Evolutionary conservation across 2,888 invertebrate species (phyloP).

Genomic region (Drosophila incognita): DNA sequence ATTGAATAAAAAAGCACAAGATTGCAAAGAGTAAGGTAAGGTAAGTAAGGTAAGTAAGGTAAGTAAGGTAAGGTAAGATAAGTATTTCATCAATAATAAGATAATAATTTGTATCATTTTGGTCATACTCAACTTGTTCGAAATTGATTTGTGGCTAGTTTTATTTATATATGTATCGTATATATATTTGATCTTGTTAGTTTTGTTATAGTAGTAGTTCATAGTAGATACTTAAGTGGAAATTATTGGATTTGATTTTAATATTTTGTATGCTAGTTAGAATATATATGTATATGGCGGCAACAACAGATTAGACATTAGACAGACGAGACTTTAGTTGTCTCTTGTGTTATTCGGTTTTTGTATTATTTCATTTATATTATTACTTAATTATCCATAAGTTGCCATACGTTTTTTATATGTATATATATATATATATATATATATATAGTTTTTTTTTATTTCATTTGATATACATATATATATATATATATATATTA

Average conservation of each 20-base stretch:
- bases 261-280: conserved; percentile 55
- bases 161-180: neutral
- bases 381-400: conserved; percentile 59
- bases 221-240: conserved; percentile 45
- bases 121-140: conserved; percentile 78
- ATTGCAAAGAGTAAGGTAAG: conserved; percentile 54
- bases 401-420: conserved; percentile 52
- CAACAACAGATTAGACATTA: conserved; percentile 59
- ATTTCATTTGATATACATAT: neutral
- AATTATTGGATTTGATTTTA: conserved; percentile 41
- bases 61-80: neutral
- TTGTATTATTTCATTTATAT: conserved; percentile 46
- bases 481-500: conserved; percentile 37
- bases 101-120: conserved; percentile 63
- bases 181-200: conserved; percentile 26
- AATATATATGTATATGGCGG: conserved; percentile 58
- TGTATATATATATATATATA: conserved; percentile 13
- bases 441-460: conserved; percentile 18
- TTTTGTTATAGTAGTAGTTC: conserved; percentile 49
- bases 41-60: neutral
- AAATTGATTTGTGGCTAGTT: conserved; percentile 65
- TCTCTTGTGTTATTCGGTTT: conserved; percentile 35
- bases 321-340: conserved; percentile 34
- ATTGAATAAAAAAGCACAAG: conserved; percentile 67
- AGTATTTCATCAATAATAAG: conserved; percentile 53